Base-by-base conservation (phyloP, 2,113 vertebrate genomes). In the Trichomycterus rosablanca region DNA sequence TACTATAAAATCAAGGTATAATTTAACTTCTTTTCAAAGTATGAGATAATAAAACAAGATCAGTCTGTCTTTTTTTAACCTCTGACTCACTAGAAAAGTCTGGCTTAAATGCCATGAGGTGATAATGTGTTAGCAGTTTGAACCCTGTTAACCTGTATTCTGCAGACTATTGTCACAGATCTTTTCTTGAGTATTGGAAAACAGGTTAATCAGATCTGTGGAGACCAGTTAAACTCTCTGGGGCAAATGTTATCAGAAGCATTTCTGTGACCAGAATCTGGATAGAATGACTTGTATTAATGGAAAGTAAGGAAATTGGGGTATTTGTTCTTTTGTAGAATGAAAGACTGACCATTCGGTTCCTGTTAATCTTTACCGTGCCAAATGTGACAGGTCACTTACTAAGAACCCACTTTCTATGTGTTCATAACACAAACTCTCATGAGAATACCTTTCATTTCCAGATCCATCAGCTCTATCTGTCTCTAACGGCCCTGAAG, bases 391-490 rank as follows among this genome's bases (percentile, higher is more conserved):
- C 43, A 37, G 18, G 42, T 55, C 59, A 63, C 55, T 63, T 63
- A 51, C 15, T 26, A 56, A 49, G 54, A 51, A 59, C 65, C 57
- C 16, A 40, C 10, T 12, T n/a, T 44, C 15, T 32, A 30, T 48
- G 46, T 62, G 26, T 49, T 37, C 37, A 56, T 30, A 51, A 45
- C 7, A 32, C 37, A 54, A 20, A 48, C 52, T 59, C 70, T 46
- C 65, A 16, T 14, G 32, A 46, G 70, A 67, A 57, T 42, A 48
- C 22, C 42, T 58, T 59, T 58, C 63, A 66, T 74, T 59, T 70
- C 59, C 20, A 70, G 49, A 73, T 35, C 46, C 44, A 65, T 60
- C 65, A 67, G 28, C 43, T 58, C 58, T 72, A 30, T 5, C 45
- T 48, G 30, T 68, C 45, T 63, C 63, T 50, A 50, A 46, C 46